A percentile compares a stretch with the other conserved stretches of the same genome.
phyloP scores from a whole-genome alignment of 2,113 vertebrate species.

The Monarcha castaneiventris region DNA sequence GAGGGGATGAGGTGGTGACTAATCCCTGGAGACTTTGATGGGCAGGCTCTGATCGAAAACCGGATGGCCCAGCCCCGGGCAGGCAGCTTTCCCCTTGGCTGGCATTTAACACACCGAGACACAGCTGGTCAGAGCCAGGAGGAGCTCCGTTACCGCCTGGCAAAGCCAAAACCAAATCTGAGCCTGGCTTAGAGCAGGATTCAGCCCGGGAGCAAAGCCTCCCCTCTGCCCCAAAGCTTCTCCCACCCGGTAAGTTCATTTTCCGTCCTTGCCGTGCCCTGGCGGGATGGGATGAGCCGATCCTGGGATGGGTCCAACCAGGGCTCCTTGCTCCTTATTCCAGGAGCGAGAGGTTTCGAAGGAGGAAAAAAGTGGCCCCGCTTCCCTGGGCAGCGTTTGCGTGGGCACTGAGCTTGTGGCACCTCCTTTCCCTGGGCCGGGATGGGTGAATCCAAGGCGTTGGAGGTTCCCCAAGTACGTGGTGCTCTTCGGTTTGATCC shows the following conservation, averaged over 20 bases:
- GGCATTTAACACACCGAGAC: accelerated
- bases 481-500: neutral
- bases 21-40: neutral
- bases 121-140: accelerated
- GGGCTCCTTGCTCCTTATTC: neutral
- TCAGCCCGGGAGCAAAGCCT: neutral
- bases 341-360: neutral
- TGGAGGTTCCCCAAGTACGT: neutral
- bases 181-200: neutral
- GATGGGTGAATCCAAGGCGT: neutral
- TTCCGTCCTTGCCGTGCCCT: accelerated
- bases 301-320: neutral
- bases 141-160: accelerated
- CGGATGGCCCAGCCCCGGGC: accelerated
- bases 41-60: neutral
- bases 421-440: neutral
- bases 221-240: neutral
- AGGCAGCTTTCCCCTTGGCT: neutral
- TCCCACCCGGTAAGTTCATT: neutral
- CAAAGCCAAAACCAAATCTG: neutral
- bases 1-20: neutral
- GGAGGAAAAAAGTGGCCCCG: neutral
- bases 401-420: neutral
- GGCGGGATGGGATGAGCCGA: neutral
- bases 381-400: neutral